These are phyloP conservation scores for Torymus texanus DNA, from an alignment of 2,888 invertebrate genomes.

Conservation along the genomic window DNA sequence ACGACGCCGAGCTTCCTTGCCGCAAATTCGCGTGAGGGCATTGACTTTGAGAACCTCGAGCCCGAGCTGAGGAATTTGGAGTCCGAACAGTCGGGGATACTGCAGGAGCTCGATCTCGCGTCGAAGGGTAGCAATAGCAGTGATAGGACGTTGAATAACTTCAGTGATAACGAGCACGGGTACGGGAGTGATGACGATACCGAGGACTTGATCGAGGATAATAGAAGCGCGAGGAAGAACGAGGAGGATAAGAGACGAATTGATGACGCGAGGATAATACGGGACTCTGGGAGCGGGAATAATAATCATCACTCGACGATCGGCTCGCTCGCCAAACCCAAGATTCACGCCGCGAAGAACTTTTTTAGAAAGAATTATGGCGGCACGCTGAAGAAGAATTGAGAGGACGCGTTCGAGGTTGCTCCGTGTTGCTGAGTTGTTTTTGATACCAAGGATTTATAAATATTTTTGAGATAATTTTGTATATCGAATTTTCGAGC, in stretches of 20 bases:
- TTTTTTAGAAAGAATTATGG: conserved; percentile 51
- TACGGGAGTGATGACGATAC: conserved; percentile 54
- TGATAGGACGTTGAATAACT: not conserved
- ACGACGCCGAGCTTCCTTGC: conserved; percentile 67
- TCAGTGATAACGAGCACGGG: conserved; percentile 40
- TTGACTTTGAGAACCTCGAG: conserved; percentile 72
- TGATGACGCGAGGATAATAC: conserved; percentile 29
- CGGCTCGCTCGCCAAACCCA: conserved; percentile 48
- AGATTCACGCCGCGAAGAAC: conserved; percentile 48
- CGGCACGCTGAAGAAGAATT: conserved; percentile 41
- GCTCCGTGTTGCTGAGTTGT: conserved; percentile 2
- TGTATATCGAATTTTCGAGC: too few species aligned
- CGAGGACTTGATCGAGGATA: conserved; percentile 46
- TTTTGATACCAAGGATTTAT: not conserved
- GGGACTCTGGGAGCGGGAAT: conserved; percentile 19
- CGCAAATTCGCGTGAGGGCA: conserved; percentile 72
- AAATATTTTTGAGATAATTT: not conserved
- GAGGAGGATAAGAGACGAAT: not conserved
- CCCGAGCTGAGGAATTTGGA: conserved; percentile 69
- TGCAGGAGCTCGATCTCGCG: conserved; percentile 25
- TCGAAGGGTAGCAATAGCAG: conserved; percentile 8
- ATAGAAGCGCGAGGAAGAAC: conserved; percentile 18
- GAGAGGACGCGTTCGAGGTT: not conserved
- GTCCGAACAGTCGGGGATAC: conserved; percentile 65
- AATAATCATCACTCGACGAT: conserved; percentile 39